Evolutionary conservation across 2,113 vertebrate genomes (phyloP).

Genomic region (Chloebia gouldiae): DNA sequence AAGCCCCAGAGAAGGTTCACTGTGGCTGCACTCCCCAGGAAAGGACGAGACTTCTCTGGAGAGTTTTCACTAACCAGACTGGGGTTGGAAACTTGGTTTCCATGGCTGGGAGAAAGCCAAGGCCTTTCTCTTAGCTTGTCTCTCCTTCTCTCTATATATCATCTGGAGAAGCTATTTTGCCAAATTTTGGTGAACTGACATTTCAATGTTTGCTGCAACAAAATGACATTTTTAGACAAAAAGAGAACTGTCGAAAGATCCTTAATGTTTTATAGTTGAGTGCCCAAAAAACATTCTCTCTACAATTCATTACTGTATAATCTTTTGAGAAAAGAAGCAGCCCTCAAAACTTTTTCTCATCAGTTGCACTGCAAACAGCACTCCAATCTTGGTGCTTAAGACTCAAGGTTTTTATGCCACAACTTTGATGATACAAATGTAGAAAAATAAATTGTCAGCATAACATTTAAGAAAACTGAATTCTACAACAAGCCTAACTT

Average conservation of each 20-base stretch:
- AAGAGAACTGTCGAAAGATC: background rate
- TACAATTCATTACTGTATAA: background rate
- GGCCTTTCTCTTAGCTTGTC: background rate
- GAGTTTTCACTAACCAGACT: background rate
- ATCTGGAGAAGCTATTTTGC: slow-evolving; percentile 23
- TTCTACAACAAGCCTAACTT: background rate
- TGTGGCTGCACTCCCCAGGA: background rate
- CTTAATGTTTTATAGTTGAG: background rate
- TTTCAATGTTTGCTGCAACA: background rate
- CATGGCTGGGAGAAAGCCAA: slow-evolving; percentile 28
- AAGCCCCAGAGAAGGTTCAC: background rate
- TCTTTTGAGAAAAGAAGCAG: background rate
- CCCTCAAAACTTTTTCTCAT: background rate
- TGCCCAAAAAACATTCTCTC: background rate
- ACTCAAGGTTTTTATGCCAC: background rate
- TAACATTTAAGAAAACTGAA: background rate
- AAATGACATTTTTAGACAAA: slow-evolving; percentile 24
- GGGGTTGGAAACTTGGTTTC: slow-evolving; percentile 21
- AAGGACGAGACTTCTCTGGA: background rate
- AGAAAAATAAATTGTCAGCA: background rate
- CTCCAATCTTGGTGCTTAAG: background rate
- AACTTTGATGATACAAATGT: background rate
- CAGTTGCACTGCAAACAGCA: background rate
- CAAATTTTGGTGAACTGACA: slow-evolving; percentile 50
- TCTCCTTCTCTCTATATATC: slow-evolving; percentile 8